Evolutionary conservation across 2,113 vertebrate genomes (phyloP), one percentile per base, ranked within the genome.

Genomic region (Tragelaphus strepsiceros): DNA sequence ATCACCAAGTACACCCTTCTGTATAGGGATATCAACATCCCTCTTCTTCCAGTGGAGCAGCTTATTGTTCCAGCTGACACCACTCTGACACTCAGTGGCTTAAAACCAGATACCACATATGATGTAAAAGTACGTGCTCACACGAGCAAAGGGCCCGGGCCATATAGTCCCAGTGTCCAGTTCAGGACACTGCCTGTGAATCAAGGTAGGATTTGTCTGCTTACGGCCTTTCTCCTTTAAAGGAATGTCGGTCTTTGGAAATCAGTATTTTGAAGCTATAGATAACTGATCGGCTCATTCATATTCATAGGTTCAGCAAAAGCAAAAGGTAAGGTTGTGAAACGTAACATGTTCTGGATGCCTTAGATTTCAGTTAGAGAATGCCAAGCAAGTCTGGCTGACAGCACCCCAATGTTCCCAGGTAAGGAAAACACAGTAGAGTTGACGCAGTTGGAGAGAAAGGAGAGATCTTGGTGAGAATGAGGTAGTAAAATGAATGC

Each of bases 101-200:
- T 99, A 99, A 99, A 99, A 99, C 99, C 99, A 97, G 99, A 99
- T 99, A 99, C 99, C 98, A 99, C 99, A 98, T 99, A 99, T 61
- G 99, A 99, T 99, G 99, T 99, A 99, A 99, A 99, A 99, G 99
- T 99, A 99, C 99, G 99, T 99, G 99, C 99, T 99, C 99, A 99
- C 98, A 99, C 99, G 99, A 99, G 99, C 99, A 99, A 99, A 99
- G 99, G 99, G 98, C 99, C 99, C 97, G 99, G 99, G 99, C 99
- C 99, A 97, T 99, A 99, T 99, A 99, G 99, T 99, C 99, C 99
- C 98, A 99, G 99, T 99, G 99, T 99, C 99, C 99, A 99, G 99
- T 99, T 99, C 99, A 99, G 99, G 99, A 99, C 99, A 99, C 99
- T 99, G 98, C 99, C 99, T 96, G 99, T 99, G 99, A 99, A 99